Evolutionary conservation across 2,113 vertebrate species (phyloP).

Genomic region (Pollimyrus isidori): DNA sequence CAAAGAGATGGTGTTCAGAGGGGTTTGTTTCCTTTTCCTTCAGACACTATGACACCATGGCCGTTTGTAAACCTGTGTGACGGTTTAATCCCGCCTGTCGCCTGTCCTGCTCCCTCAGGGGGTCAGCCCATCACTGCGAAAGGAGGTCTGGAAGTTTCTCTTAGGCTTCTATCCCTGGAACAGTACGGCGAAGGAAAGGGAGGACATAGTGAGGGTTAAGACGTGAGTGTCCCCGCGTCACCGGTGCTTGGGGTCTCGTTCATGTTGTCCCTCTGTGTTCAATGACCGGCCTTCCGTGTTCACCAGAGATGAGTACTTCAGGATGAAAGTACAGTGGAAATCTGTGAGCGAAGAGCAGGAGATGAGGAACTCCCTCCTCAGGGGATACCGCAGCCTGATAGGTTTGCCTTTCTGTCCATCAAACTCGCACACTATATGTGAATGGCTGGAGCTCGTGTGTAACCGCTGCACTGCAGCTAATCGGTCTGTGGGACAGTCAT

Average conservation of each 20-base stretch:
- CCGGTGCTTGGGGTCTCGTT: not conserved
- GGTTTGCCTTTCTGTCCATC: constrained; percentile 50
- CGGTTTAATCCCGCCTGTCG: not conserved
- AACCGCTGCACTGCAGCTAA: not conserved
- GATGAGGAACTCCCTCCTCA: constrained; percentile 77
- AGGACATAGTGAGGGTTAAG: constrained; percentile 65
- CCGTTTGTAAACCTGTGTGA: not conserved
- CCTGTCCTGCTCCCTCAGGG: constrained; percentile 53
- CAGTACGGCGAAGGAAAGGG: constrained; percentile 68
- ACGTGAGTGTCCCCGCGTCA: constrained; percentile 57
- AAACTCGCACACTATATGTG: not conserved
- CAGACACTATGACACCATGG: not conserved
- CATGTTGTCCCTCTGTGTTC: not conserved
- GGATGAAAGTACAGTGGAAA: constrained; percentile 92
- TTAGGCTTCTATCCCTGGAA: constrained; percentile 80
- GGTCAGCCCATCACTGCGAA: constrained; percentile 60
- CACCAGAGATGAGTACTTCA: constrained; percentile 79
- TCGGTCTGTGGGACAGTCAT: not conserved
- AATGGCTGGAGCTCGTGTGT: not conserved
- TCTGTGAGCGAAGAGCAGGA: constrained; percentile 83
- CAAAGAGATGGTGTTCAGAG: constrained; percentile 73
- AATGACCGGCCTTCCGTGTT: not conserved
- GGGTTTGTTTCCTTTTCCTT: constrained; percentile 52
- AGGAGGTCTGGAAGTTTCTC: constrained; percentile 82
- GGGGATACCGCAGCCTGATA: constrained; percentile 78